Evolutionary conservation across 1,140 invertebrate species (phyloP).

Genomic region (Pectinophora gossypiella): DNA sequence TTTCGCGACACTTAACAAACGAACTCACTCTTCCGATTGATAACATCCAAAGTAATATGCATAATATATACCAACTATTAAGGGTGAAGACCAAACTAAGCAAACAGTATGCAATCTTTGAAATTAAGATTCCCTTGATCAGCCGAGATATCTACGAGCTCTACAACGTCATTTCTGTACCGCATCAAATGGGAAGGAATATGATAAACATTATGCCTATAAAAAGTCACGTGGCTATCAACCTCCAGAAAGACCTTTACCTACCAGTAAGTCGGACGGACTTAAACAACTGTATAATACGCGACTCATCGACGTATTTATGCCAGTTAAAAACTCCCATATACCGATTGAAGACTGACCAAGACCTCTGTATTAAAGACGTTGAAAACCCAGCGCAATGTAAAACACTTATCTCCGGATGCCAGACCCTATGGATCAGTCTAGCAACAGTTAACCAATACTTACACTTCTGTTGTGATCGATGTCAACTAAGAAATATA

Average conservation of each 20-base stretch:
- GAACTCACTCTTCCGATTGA: too few relatives aligned
- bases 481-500: neutral
- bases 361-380: neutral
- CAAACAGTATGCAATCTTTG: neutral
- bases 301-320: neutral
- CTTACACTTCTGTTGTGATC: too few relatives aligned
- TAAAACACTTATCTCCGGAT: neutral
- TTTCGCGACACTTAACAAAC: too few relatives aligned
- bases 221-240: neutral
- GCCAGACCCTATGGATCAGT: neutral
- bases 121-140: neutral
- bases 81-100: too few relatives aligned
- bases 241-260: neutral
- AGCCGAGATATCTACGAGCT: neutral
- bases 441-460: too few relatives aligned
- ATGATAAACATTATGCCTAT: neutral
- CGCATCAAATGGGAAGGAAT: neutral
- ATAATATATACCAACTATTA: too few relatives aligned
- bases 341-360: neutral
- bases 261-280: neutral
- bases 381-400: neutral
- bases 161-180: neutral
- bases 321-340: neutral
- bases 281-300: neutral
- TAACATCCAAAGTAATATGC: too few relatives aligned